Evolutionary conservation across 1,140 invertebrate genomes (phyloP).

Genomic region (Drosophila pallidifrons): DNA sequence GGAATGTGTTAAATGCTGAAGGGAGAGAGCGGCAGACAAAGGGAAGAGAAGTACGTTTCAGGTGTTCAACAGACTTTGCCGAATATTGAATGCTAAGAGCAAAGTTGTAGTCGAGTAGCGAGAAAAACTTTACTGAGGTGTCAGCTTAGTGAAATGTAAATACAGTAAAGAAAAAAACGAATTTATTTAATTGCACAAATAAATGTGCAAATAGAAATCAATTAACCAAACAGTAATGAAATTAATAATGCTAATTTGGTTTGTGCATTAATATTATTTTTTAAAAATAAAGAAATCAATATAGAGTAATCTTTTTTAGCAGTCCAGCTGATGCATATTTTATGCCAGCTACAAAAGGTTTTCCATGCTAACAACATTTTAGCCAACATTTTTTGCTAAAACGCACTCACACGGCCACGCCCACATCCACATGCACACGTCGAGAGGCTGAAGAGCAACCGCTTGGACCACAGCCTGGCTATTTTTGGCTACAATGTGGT

Average conservation of each 20-base stretch:
- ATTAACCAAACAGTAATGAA: not conserved
- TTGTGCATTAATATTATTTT: not conserved
- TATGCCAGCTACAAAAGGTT: not conserved
- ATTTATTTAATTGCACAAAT: not conserved
- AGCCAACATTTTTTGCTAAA: not conserved
- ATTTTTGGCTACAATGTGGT: slow-evolving; percentile 77
- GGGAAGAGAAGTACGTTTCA: not conserved
- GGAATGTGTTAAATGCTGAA: too few relatives aligned
- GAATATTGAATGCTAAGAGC: slow-evolving; percentile 1
- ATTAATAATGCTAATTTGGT: not conserved
- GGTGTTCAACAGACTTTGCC: not conserved
- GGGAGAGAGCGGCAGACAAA: not conserved
- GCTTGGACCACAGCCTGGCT: slow-evolving; percentile 63
- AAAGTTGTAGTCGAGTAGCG: not conserved
- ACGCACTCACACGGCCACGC: not conserved
- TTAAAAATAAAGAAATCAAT: slow-evolving; percentile 9
- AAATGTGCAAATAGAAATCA: slow-evolving; percentile 1
- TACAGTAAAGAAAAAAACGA: too few relatives aligned
- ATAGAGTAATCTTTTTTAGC: not conserved
- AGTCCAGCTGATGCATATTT: not conserved
- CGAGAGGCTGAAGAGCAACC: not conserved
- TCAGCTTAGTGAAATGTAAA: slow-evolving; percentile 44
- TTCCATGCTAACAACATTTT: slow-evolving; percentile 2
- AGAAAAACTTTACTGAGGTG: slow-evolving; percentile 22
- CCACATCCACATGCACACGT: not conserved